Conservation (phyloP, 1,140 invertebrate genomes). For the Heliconius melpomene region DNA sequence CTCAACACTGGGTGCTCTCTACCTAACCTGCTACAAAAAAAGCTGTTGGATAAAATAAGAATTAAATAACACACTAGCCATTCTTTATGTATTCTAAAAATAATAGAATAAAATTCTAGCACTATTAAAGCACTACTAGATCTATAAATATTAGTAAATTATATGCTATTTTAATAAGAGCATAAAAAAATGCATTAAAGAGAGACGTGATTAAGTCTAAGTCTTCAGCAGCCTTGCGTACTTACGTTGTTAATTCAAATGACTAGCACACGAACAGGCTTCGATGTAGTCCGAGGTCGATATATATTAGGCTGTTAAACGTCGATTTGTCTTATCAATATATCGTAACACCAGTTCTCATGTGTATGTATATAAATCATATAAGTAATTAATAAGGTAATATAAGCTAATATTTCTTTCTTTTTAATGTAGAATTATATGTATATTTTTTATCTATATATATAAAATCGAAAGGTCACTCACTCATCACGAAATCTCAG, state of each 20-base stretch:
- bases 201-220: conserved; percentile 33
- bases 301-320: conserved; percentile 41
- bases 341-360: conserved; percentile 32
- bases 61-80: too few species aligned
- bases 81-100: too few species aligned
- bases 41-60: too few species aligned
- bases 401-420: background rate
- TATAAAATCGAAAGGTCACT: too few species aligned
- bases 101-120: background rate
- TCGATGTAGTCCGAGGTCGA: conserved; percentile 39
- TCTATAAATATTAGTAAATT: background rate
- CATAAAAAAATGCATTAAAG: conserved; percentile 22
- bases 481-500: too few species aligned
- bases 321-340: conserved; percentile 39
- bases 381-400: conserved; percentile 1
- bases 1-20: too few species aligned
- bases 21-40: too few species aligned
- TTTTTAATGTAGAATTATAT: background rate
- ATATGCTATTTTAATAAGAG: background rate
- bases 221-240: conserved; percentile 37
- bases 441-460: background rate
- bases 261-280: conserved; percentile 32
- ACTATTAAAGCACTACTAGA: background rate
- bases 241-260: conserved; percentile 36
- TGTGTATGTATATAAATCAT: background rate